Base-by-base conservation (phyloP, 2,113 vertebrate genomes). In the Megaleporinus macrocephalus region DNA sequence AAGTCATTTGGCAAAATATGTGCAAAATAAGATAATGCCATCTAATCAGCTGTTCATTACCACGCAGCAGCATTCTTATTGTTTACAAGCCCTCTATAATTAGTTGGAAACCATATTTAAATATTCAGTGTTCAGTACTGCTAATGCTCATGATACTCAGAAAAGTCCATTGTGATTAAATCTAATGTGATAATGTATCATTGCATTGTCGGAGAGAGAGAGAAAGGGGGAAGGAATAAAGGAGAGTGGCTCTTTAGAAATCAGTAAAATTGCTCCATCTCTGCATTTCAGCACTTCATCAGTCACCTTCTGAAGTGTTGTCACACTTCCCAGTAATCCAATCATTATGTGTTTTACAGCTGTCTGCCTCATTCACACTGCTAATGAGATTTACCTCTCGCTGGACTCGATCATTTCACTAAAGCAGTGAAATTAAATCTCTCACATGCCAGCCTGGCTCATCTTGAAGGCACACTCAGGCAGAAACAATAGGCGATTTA, bases 331-430 rank as follows among this genome's bases (percentile, higher is more conserved):
- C 61, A 66, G 53, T 74, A 41, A 74, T 81, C 47, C 59, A 53
- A 74, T 81, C 71, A 74, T 41, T 53, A 5, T 33, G 10, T 73
- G 57, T 73, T 80, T 80, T 63, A 73, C 76, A 69, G 24, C 63
- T 41, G 49, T 4, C 29, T 33, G 29, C 9, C 59, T 62, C 10
- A 11, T 26, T 76, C 73, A 24, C 62, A 33, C 4, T 36, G 15
- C 63, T 16, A 69, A 69, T 57, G 27, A 53, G 44, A 53, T 53
- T 66, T 78, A n/a, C 22, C 18, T 5, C 16, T 27, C 15, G 0
- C 24, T 65, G 12, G 26, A 63, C 41, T 4, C 5, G 57, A 62
- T 26, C 26, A 18, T 16, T 22, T 62, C 26, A 75, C 36, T 47
- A 30, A 63, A 20, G 47, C 7, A 24, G 26, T 51, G 44, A 66